phyloP scores from a whole-genome alignment of 2,888 invertebrate genomes.

The Lasioglossum calceatum region DNA sequence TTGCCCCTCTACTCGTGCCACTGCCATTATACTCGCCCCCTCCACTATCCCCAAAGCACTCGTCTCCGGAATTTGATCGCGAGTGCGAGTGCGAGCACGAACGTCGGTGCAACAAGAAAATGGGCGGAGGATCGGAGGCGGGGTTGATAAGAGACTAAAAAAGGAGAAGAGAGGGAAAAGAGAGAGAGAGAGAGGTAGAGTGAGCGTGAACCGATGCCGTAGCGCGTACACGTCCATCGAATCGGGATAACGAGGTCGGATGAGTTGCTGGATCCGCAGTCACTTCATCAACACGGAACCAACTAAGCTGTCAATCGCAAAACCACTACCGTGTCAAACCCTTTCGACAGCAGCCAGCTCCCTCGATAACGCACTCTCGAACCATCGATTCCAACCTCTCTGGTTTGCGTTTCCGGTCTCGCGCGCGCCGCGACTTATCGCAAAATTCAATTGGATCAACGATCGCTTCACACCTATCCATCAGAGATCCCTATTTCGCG shows the following conservation, averaged over 20 bases:
- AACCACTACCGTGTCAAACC: conserved; percentile 68
- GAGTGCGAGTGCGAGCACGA: background rate
- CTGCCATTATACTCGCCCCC: background rate
- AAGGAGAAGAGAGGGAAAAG: background rate
- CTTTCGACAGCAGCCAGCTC: conserved; percentile 63
- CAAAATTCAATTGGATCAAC: background rate
- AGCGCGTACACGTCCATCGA: conserved; percentile 53
- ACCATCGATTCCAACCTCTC: conserved; percentile 38
- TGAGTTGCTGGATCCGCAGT: conserved; percentile 77
- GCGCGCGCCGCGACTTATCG: background rate
- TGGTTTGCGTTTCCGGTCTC: background rate
- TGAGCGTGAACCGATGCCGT: conserved; percentile 16
- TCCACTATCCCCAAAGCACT: conserved; percentile 5
- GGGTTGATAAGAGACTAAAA: conserved; percentile 7
- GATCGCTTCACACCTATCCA: background rate
- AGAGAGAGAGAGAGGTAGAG: conserved; percentile 1
- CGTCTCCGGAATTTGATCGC: conserved; percentile 58
- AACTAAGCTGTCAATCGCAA: conserved; percentile 80
- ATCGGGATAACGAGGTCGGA: conserved; percentile 77
- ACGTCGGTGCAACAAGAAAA: conserved; percentile 13
- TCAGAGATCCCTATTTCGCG: no score
- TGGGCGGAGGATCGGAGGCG: conserved; percentile 4
- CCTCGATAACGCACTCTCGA: conserved; percentile 54
- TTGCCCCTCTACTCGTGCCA: background rate
- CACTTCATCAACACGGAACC: conserved; percentile 79